These are phyloP conservation scores for Melanotaenia duboulayi DNA, from an alignment of 2,113 vertebrate species.

Conservation along the genomic window DNA sequence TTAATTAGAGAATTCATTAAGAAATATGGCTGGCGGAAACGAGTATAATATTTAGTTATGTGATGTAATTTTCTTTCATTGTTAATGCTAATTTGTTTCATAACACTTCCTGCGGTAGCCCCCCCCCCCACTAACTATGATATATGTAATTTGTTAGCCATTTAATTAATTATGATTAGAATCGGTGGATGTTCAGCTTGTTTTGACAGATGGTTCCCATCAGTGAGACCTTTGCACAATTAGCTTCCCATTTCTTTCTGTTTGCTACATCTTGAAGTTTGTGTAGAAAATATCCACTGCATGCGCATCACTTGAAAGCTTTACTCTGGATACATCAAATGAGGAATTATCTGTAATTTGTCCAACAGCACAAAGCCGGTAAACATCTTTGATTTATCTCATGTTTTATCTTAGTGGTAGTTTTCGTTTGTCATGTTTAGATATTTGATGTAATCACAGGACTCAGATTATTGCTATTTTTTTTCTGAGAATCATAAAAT, in stretches of 20 bases:
- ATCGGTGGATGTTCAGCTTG: slow-evolving; percentile 86
- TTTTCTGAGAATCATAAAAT: slow-evolving; percentile 21
- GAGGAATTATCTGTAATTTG: slow-evolving; percentile 76
- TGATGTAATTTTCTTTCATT: slow-evolving; percentile 91
- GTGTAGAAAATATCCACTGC: slow-evolving; percentile 63
- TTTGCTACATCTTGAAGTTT: slow-evolving; percentile 74
- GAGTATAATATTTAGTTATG: slow-evolving; percentile 87
- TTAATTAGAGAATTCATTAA: slow-evolving; percentile 95
- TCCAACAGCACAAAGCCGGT: slow-evolving; percentile 59
- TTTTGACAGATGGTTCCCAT: slow-evolving; percentile 95
- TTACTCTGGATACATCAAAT: slow-evolving; percentile 67
- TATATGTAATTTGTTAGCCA: slow-evolving; percentile 94
- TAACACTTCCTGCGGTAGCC: slow-evolving; percentile 89
- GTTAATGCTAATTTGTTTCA: slow-evolving; percentile 93
- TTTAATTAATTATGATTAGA: slow-evolving; percentile 97
- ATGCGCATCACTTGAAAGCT: slow-evolving; percentile 59
- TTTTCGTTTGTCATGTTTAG: slow-evolving; percentile 30
- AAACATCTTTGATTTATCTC: slow-evolving; percentile 69
- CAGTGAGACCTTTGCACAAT: slow-evolving; percentile 88
- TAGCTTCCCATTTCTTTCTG: slow-evolving; percentile 74
- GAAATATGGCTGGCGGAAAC: slow-evolving; percentile 87
- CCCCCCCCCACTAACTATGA: slow-evolving; percentile 85
- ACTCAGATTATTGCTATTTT: slow-evolving; percentile 24
- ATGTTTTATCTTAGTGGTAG: slow-evolving; percentile 38
- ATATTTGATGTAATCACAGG: slow-evolving; percentile 14